phyloP scores from a whole-genome alignment of 2,113 vertebrate genomes.

The Lota lota region DNA sequence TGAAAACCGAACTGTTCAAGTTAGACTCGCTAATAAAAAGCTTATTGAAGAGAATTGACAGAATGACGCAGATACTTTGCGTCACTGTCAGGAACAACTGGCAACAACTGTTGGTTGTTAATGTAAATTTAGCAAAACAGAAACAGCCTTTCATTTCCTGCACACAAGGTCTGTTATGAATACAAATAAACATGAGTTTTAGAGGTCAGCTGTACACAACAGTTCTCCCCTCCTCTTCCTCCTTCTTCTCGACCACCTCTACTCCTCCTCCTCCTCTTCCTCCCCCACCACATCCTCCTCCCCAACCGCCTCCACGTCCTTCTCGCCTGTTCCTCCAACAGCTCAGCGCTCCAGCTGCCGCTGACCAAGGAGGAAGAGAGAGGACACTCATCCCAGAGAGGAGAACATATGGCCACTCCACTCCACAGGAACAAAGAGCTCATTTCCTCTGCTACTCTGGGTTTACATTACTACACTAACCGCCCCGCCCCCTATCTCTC shows the following conservation, averaged over 20 bases:
- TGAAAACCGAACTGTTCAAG: too few species aligned
- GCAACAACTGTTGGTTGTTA: too few species aligned
- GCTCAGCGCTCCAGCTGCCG: background rate
- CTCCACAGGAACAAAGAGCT: too few species aligned
- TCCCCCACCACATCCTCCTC: too few species aligned
- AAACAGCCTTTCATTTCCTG: constrained; percentile 8
- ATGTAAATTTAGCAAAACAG: too few species aligned
- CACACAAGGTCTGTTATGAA: constrained; percentile 21
- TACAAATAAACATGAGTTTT: constrained; percentile 40
- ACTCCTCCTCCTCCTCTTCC: constrained; percentile 5
- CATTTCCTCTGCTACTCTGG: constrained; percentile 15
- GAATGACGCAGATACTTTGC: too few species aligned
- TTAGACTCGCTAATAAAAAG: too few species aligned
- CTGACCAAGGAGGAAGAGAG: constrained; percentile 56
- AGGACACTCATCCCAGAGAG: constrained; percentile 44
- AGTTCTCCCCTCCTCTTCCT: background rate
- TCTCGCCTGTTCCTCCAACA: background rate
- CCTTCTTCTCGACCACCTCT: constrained; percentile 2
- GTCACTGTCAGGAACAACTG: too few species aligned
- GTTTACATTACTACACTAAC: too few species aligned
- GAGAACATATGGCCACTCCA: constrained; percentile 21
- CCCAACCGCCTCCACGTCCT: too few species aligned
- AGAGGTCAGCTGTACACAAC: constrained; percentile 21
- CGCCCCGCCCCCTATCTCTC: too few species aligned
- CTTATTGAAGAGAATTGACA: too few species aligned